Base-by-base conservation (phyloP, 2,113 vertebrate genomes). In the Stercorarius parasiticus region DNA sequence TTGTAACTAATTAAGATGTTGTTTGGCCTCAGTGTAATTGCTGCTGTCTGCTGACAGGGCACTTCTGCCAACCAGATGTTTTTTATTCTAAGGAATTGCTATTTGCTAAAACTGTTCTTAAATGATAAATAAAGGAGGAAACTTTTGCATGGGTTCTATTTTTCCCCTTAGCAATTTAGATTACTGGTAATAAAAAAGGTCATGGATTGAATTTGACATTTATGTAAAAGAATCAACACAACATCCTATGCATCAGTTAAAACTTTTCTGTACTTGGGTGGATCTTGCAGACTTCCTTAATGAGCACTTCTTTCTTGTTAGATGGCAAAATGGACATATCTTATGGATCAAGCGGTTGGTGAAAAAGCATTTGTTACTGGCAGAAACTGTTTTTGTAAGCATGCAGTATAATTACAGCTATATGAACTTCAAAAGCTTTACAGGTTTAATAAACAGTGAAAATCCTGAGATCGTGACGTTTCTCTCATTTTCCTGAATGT, bases 11-110 rank as follows among this genome's bases (percentile, higher is more conserved):
- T 97, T 96, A 97, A 97, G 96, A 95, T 89, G 97, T 88, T 96
- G 95, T 91, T 95, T 95, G 91, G 96, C 77, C 94, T 96, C 53
- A 43, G 83, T 82, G 69, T 97, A 97, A 97, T 97, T 95, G 97
- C 82, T 76, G 91, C 95, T 98, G 96, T 96, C 94, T 98, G 97
- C 96, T 97, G 96, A 97, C 91, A 93, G 72, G 82, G 90, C 88
- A 85, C 52, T 97, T 96, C 94, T 96, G 96, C 90, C 85, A 90
- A 86, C 71, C 97, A 98, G 97, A 96, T 97, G 96, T 95, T 97
- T 95, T 81, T 92, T 90, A 94, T 97, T 95, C 92, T 79, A 61
- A 83, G 82, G 90, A 96, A 90, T 25, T 80, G 89, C 82, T 94
- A 73, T 82, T 80, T 93, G 88, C 90, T 91, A 93, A 93, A 95